Base-by-base conservation (phyloP, 2,888 invertebrate genomes). In the Microplitis manilae region DNA sequence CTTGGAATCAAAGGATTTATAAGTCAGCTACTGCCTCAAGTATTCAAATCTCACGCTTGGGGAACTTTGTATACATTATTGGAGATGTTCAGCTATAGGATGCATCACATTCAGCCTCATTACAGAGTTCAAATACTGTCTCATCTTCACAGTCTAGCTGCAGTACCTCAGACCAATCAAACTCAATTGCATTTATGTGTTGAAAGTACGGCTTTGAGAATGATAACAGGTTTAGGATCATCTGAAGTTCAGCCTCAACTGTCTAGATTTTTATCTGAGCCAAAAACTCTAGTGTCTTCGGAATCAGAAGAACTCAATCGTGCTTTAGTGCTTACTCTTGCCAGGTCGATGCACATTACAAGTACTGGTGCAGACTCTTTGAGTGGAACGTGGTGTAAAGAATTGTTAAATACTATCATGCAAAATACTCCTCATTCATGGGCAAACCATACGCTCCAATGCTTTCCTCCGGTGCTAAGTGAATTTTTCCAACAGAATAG, bases 1-100 rank as follows among this genome's bases (percentile, higher is more conserved):
- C 92, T 98, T 71, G 98, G 98, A 41, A 98, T 98, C 80, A 98
- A 98, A 91, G 97, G 97, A 73, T 98, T 98, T 89, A 95, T 98
- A 83, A 95, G 97, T 95, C 97, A 97, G 90, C 90, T 98, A 65
- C 90, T 98, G 81, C 97, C 98, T 0, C 95, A 79, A n/a, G 97
- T 97, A 41, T 96, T 96, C 88, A 97, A 96, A 89, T 95, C 95
- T 40, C 96, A 97, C 86, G 97, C 97, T 0, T 97, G 97, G 97
- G 97, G 97, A 30, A 98, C 97, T 75, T 91, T 98, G n/a, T 97
- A 98, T 88, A 98, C 97, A 0, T 91, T 98, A 60, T 90, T 98
- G 86, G 98, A 98, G 90, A 98, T 98, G 98, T 98, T 98, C 89
- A 97, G 97, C 79, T 98, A 98, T 89, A 93, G 98, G 68, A 94